These are phyloP conservation scores for Clunio marinus DNA, from an alignment of 2,888 invertebrate species.

Conservation along the genomic window DNA sequence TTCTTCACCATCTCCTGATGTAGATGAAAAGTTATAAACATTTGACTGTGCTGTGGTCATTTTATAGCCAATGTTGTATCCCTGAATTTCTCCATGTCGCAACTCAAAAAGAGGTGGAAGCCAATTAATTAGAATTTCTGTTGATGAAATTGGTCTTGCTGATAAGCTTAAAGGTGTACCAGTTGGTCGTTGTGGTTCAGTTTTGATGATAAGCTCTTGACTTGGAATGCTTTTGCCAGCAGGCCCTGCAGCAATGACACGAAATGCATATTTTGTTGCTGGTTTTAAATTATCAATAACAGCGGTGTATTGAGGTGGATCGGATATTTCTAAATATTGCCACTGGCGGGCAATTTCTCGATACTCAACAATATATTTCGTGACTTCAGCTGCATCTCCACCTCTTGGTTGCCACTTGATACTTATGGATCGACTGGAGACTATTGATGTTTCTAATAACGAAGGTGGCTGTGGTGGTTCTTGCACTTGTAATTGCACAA, in stretches of 20 bases:
- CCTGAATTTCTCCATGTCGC: slow-evolving; percentile 69
- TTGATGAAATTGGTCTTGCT: slow-evolving; percentile 67
- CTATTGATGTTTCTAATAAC: slow-evolving; percentile 63
- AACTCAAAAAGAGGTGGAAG: slow-evolving; percentile 64
- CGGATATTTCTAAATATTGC: slow-evolving; percentile 63
- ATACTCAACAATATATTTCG: slow-evolving; percentile 66
- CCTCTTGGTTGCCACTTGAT: slow-evolving; percentile 71
- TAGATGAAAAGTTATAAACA: slow-evolving; percentile 64
- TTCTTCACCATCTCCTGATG: slow-evolving; percentile 65
- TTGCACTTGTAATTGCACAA: slow-evolving; percentile 68
- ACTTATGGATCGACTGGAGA: slow-evolving; percentile 67
- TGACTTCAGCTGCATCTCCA: slow-evolving; percentile 65
- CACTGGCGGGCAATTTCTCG: slow-evolving; percentile 61
- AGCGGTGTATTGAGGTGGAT: slow-evolving; percentile 61
- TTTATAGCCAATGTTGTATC: slow-evolving; percentile 64
- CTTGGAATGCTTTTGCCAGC: slow-evolving; percentile 67
- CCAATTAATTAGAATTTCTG: slow-evolving; percentile 70
- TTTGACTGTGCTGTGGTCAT: slow-evolving; percentile 49
- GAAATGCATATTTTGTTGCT: slow-evolving; percentile 64
- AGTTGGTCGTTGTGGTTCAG: slow-evolving; percentile 67
- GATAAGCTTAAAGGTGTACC: slow-evolving; percentile 65
- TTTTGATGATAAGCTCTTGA: slow-evolving; percentile 59
- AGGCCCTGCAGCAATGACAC: slow-evolving; percentile 70
- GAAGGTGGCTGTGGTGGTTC: slow-evolving; percentile 70
- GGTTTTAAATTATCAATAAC: slow-evolving; percentile 66